Conservation (phyloP, 2,797 vertebrate genomes). For the Taeniopygia guttata region DNA sequence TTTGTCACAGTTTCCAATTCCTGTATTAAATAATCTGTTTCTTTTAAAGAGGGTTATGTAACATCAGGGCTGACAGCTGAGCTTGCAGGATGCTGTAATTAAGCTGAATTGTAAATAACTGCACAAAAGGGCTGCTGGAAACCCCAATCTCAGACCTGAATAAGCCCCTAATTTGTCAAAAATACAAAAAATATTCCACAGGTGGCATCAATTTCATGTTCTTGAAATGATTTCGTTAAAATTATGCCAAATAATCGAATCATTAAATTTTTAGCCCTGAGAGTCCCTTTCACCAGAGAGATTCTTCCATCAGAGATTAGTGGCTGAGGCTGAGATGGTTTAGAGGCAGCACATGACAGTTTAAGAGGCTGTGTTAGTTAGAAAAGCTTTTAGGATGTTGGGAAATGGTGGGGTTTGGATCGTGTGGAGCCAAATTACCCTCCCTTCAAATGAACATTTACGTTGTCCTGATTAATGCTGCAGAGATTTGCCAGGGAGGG, state of each 20-base stretch:
- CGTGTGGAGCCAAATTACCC: neutral
- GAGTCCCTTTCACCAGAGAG: neutral
- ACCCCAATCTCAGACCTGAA: neutral
- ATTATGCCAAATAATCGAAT: neutral
- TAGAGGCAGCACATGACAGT: neutral
- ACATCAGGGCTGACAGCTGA: neutral
- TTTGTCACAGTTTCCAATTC: neutral
- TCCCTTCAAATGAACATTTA: neutral
- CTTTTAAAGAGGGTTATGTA: neutral
- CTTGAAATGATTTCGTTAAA: neutral
- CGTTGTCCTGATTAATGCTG: neutral
- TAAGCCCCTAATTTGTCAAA: neutral
- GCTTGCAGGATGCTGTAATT: neutral
- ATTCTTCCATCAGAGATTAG: neutral
- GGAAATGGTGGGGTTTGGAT: neutral
- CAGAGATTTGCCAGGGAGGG: neutral
- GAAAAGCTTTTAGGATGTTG: constrained; percentile 39
- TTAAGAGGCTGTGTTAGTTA: neutral
- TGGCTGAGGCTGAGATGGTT: neutral
- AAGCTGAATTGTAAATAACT: neutral
- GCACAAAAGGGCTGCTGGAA: neutral
- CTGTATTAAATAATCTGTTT: neutral
- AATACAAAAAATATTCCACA: neutral
- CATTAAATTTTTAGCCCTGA: neutral
- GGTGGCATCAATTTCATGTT: neutral